These are phyloP conservation scores for Channa argus DNA, from an alignment of 2,113 vertebrate species.

Conservation along the genomic window DNA sequence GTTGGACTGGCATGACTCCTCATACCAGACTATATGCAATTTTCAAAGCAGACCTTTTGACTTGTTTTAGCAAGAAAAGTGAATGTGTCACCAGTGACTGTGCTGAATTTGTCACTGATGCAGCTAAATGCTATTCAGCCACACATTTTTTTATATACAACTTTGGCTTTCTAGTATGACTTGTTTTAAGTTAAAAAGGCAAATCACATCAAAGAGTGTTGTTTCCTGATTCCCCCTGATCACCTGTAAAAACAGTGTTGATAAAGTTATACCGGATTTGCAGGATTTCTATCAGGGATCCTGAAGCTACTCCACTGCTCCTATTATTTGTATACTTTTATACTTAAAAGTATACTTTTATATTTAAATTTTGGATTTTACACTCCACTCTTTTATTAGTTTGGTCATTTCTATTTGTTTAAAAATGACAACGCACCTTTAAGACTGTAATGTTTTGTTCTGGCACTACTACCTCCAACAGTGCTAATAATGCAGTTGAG, in stretches of 20 bases:
- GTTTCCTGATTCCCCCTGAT: neutral
- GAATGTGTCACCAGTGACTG: too few species aligned
- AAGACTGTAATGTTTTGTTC: conserved; percentile 36
- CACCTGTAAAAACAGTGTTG: neutral
- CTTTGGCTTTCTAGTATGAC: too few species aligned
- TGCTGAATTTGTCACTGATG: too few species aligned
- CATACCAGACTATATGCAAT: neutral
- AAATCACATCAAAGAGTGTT: neutral
- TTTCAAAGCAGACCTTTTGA: conserved; percentile 18
- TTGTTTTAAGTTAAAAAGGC: neutral
- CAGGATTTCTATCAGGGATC: conserved; percentile 2
- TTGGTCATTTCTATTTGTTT: neutral
- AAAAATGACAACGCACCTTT: neutral
- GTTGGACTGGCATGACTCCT: neutral
- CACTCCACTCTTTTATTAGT: neutral
- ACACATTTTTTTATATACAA: too few species aligned
- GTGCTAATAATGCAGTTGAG: conserved; percentile 56
- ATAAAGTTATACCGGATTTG: too few species aligned
- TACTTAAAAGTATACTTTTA: too few species aligned
- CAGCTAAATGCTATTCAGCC: too few species aligned
- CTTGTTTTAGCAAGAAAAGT: neutral
- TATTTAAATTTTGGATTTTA: conserved; percentile 5
- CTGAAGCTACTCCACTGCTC: neutral
- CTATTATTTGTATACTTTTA: too few species aligned
- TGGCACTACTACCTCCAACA: conserved; percentile 27